Evolutionary conservation across 2,888 invertebrate genomes (phyloP).

Genomic region (Xanthorhoe designata): DNA sequence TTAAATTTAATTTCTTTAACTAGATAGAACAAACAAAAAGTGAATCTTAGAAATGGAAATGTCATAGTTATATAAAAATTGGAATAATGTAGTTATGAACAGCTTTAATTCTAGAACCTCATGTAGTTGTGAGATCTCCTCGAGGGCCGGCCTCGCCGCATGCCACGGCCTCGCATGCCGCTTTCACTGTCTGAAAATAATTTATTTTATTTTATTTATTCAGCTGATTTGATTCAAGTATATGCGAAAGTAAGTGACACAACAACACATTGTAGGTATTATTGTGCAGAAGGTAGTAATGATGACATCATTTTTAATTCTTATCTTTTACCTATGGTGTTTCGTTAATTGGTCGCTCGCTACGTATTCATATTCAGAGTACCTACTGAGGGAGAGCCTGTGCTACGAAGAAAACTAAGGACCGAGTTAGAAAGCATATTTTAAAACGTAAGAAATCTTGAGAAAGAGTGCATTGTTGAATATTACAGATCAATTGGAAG

Average conservation of each 20-base stretch:
- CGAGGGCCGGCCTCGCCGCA: slow-evolving; percentile 72
- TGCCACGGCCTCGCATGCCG: slow-evolving; percentile 74
- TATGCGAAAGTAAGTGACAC: not conserved
- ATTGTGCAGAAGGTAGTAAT: not conserved
- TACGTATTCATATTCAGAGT: no score
- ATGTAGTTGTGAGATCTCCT: slow-evolving; percentile 71
- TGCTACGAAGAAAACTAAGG: no score
- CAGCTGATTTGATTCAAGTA: not conserved
- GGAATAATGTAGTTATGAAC: slow-evolving; percentile 21
- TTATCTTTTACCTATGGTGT: not conserved
- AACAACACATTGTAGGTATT: not conserved
- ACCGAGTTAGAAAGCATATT: no score
- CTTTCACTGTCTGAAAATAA: slow-evolving; percentile 74
- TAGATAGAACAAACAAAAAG: not conserved
- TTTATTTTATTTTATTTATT: slow-evolving; percentile 12
- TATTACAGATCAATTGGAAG: no score
- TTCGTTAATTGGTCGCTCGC: no score
- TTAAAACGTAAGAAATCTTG: no score
- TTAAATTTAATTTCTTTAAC: not conserved
- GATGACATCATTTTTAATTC: not conserved
- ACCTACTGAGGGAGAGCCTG: no score
- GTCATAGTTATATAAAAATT: slow-evolving; percentile 29
- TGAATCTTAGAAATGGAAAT: slow-evolving; percentile 31
- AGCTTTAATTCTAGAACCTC: slow-evolving; percentile 61
- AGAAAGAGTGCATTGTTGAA: no score